These are phyloP conservation scores for Cottus gobio DNA, from an alignment of 2,113 vertebrate species.

Conservation along the genomic window DNA sequence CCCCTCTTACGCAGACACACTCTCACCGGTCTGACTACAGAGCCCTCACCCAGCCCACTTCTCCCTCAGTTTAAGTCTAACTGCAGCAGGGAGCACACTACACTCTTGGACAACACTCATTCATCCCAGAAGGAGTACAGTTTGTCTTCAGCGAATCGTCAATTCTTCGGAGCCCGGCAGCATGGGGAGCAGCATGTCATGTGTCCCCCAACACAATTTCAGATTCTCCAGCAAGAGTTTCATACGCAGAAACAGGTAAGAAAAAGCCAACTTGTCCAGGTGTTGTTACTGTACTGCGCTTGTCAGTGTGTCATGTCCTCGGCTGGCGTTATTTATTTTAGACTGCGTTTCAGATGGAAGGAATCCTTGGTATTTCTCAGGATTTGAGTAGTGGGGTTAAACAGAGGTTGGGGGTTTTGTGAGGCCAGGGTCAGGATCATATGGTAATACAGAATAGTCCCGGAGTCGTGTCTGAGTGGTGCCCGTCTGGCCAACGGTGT, in stretches of 20 bases:
- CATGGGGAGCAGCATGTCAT: slow-evolving; percentile 87
- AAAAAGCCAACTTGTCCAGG: background rate
- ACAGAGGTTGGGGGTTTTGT: slow-evolving; percentile 62
- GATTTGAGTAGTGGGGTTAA: slow-evolving; percentile 59
- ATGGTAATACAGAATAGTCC: slow-evolving; percentile 52
- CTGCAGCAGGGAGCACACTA: slow-evolving; percentile 51
- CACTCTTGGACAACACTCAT: slow-evolving; percentile 73
- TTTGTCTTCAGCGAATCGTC: slow-evolving; percentile 13
- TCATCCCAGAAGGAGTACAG: slow-evolving; percentile 52
- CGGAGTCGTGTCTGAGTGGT: slow-evolving; percentile 27
- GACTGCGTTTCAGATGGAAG: slow-evolving; percentile 50
- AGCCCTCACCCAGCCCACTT: slow-evolving; percentile 57
- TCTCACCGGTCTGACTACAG: slow-evolving; percentile 54
- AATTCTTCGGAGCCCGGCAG: slow-evolving; percentile 39
- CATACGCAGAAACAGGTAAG: slow-evolving; percentile 86
- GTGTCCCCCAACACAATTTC: slow-evolving; percentile 85
- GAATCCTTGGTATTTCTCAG: slow-evolving; percentile 65
- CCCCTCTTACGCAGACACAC: slow-evolving; percentile 71
- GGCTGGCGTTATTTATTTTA: slow-evolving; percentile 59
- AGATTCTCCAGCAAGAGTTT: slow-evolving; percentile 86
- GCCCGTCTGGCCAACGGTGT: slow-evolving; percentile 62
- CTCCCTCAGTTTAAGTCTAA: slow-evolving; percentile 72
- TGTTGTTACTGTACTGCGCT: slow-evolving; percentile 11
- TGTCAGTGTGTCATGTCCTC: slow-evolving; percentile 17
- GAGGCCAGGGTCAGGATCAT: slow-evolving; percentile 52